Evolutionary conservation across 2,113 vertebrate species (phyloP).

Genomic region (Lycocorax pyrrhopterus): DNA sequence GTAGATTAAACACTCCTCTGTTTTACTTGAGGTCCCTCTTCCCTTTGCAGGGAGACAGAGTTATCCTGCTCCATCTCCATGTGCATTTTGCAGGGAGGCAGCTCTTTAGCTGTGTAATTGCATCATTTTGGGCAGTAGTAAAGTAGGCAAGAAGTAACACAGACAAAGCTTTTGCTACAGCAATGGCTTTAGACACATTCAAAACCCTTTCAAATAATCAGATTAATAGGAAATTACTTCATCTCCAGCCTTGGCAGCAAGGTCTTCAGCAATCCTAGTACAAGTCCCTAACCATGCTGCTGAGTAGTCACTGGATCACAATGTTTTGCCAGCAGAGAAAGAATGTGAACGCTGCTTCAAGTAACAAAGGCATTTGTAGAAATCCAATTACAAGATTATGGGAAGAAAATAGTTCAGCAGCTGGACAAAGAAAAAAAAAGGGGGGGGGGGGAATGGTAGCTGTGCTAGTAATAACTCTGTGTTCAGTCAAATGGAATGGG

Average conservation of each 20-base stretch:
- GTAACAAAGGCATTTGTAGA: slow-evolving; percentile 1
- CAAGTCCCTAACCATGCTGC: neutral
- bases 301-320: slow-evolving; percentile 20
- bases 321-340: slow-evolving; percentile 35
- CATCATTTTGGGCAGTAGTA: neutral
- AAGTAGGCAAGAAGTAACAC: neutral
- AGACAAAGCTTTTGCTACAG: neutral
- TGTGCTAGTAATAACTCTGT: neutral
- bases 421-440: neutral
- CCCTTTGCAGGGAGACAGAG: neutral
- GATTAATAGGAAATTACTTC: slow-evolving; percentile 48
- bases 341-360: neutral
- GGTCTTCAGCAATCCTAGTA: neutral
- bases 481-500: neutral
- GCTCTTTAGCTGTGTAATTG: neutral
- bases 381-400: slow-evolving; percentile 55
- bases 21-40: neutral
- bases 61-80: neutral
- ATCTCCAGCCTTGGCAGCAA: neutral
- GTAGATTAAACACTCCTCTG: neutral
- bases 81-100: neutral
- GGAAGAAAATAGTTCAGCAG: slow-evolving; percentile 42
- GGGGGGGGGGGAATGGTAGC: neutral
- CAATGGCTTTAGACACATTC: neutral
- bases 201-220: slow-evolving; percentile 34